phyloP scores from a whole-genome alignment of 2,797 vertebrate genomes.

The Sebastes miniatus region DNA sequence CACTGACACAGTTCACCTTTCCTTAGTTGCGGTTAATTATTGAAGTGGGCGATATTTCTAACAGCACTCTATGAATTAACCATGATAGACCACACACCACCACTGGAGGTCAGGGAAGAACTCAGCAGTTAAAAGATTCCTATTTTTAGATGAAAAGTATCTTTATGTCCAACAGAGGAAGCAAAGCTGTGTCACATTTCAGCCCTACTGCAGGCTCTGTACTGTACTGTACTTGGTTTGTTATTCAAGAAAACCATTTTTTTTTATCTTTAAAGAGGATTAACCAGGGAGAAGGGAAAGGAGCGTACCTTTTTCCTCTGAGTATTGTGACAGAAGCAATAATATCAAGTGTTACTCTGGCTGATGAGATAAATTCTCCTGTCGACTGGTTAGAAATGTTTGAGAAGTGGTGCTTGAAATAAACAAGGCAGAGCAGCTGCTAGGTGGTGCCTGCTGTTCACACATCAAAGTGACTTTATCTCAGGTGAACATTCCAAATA shows the following conservation, averaged over 20 bases:
- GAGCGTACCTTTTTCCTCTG: background rate
- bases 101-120: conserved; percentile 13
- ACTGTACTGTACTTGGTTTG: background rate
- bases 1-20: background rate
- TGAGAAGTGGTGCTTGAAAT: conserved; percentile 53
- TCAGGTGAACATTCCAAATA: conserved; percentile 2
- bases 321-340: conserved; percentile 11
- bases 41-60: conserved; percentile 38
- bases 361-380: conserved; percentile 26
- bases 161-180: background rate
- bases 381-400: conserved; percentile 22
- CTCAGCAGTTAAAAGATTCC: background rate
- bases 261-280: background rate
- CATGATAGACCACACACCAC: conserved; percentile 12
- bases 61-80: conserved; percentile 43
- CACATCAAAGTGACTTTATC: conserved; percentile 31
- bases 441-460: conserved; percentile 31
- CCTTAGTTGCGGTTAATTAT: conserved; percentile 47
- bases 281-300: background rate
- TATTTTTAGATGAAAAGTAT: conserved; percentile 11
- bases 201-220: background rate
- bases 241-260: background rate
- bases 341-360: conserved; percentile 19
- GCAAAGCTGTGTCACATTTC: background rate
- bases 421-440: conserved; percentile 46